Evolutionary conservation across 1,140 invertebrate genomes (phyloP), one percentile per base, ranked within the genome.

Genomic region (Rhagoletis pomonella): DNA sequence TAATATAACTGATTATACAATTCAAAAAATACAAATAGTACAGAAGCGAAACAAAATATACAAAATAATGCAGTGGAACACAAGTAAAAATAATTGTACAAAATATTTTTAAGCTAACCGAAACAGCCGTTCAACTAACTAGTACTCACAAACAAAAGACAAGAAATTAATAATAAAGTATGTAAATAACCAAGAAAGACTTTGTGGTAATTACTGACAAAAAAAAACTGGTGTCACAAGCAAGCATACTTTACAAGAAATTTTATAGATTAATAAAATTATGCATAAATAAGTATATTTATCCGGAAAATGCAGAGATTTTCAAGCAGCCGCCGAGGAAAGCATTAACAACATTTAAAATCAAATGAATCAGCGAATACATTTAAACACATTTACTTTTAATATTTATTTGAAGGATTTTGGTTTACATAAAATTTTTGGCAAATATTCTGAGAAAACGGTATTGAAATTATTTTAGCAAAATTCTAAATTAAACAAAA

Each of bases 51-150:
- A 19, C n/a, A 29, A 55, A 17, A 44, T 44, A 77, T 9, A 55
- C 73, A 81, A 58, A 55, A 55, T 29, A 50, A 19, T 29, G 12
- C 73, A 81, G 47, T 55, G 73, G 73, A 81, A 81, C 73, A 81
- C 50, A 81, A 81, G 73, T 81, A 81, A 81, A 81, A 81, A 81
- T 50, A 81, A 81, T 81, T 81, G 73, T 81, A 81, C 73, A 81
- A 81, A 81, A 81, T 81, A 81, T 58, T 81, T 81, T 55, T 81
- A 81, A 81, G 73, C 2, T 58, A 55, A 81, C 42, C 47, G 50
- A 81, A 81, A 73, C 44, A 81, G 47, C 73, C 44, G 47, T 55
- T 50, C 73, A 55, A 81, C n/a, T 29, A 81, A 29, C 3, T 19
- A 77, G 17, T n/a, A 3, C n/a, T 19, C 10, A 58, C 47, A 29